Base-by-base conservation (phyloP, 2,888 invertebrate species). In the Mythimna loreyi region DNA sequence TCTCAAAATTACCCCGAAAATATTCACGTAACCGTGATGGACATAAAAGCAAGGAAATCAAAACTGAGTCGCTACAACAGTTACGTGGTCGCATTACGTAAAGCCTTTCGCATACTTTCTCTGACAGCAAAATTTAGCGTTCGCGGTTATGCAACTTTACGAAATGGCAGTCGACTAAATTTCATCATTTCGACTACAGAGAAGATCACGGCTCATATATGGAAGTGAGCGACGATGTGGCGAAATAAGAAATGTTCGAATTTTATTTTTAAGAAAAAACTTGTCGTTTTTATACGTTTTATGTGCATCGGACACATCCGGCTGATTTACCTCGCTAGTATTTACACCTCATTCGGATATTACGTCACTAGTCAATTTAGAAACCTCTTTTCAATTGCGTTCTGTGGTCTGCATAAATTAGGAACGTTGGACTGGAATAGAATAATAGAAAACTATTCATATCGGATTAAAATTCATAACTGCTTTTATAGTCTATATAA, bases 71-170 rank as follows among this genome's bases (percentile, higher is more conserved):
- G 92, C 90, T 92, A 89, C 91, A 91, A 77, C 86, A 76, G 94
- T 95, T 95, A 96, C 96, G 95, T 95, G 85, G 89, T 78, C 72
- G 62, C 83, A 78, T 96, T 96, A 94, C 93, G 93, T 95, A 95
- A 95, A 92, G 89, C 94, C 96, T 96, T 96, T 96, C 96, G 95
- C 92, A 92, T 92, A 94, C 96, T 96, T 96, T 96, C 96, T 95
- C 96, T 94, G 95, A 92, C 94, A 93, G 93, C 95, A 95, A 95
- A 96, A 95, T 95, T 96, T 94, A 94, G 95, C 94, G 93, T 93
- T 92, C 92, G 89, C 87, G 81, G 87, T 95, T 95, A 90, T 89
- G 93, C 91, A 91, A 94, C 87, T 82, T 85, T 89, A 91, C 92
- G 91, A 95, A 96, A 95, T 95, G 94, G 94, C 95, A 94, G 91